Conservation (phyloP, 1,140 invertebrate genomes). For the Meteorus sp. region DNA sequence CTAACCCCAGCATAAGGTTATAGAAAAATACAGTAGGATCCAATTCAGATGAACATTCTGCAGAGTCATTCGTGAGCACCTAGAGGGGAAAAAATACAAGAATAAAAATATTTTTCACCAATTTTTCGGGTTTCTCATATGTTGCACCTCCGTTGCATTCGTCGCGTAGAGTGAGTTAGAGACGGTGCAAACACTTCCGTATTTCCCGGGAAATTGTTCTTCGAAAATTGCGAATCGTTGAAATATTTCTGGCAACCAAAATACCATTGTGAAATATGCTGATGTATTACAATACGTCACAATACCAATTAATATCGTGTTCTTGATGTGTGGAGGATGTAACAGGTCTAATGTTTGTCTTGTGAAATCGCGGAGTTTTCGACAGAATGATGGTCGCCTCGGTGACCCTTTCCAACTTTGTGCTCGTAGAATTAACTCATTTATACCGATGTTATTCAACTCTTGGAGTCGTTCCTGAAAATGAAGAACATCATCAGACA, state of each 20-base stretch:
- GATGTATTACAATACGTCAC: conserved; percentile 37
- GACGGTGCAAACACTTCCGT: conserved; percentile 48
- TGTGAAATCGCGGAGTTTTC: conserved; percentile 22
- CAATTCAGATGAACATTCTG: conserved; percentile 37
- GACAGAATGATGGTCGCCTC: neutral
- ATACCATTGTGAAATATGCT: conserved; percentile 57
- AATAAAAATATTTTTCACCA: neutral
- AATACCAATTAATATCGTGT: conserved; percentile 33
- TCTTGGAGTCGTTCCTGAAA: conserved; percentile 5
- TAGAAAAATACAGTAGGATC: conserved; percentile 46
- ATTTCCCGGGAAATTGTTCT: conserved; percentile 37
- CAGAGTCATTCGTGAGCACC: conserved; percentile 19
- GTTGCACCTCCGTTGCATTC: conserved; percentile 9
- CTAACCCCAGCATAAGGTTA: conserved; percentile 47
- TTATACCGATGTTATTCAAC: neutral
- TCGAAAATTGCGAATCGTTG: conserved; percentile 50
- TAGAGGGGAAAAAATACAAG: neutral
- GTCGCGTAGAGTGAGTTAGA: conserved; percentile 26
- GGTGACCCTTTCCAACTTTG: neutral
- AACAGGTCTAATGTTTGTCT: conserved; percentile 34
- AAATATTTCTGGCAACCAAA: conserved; percentile 62
- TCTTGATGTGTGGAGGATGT: conserved; percentile 37
- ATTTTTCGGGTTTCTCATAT: neutral
- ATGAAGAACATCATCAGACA: too few relatives aligned
- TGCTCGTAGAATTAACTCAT: conserved; percentile 6